phyloP scores from a whole-genome alignment of 1,140 invertebrate species.

The Condylostylus longicornis region DNA sequence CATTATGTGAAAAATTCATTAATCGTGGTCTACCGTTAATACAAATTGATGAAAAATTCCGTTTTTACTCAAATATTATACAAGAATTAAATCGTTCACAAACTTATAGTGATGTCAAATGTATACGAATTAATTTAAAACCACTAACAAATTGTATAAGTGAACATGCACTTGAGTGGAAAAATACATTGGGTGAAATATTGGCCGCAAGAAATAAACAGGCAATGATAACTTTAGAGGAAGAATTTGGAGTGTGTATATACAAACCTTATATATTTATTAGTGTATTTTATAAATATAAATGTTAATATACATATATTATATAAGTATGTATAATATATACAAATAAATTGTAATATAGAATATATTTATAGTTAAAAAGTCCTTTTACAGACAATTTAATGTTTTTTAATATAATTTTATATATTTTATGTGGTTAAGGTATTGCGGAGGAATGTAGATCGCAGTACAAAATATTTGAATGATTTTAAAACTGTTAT shows the following conservation, averaged over 20 bases:
- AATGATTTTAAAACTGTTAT: conserved; percentile 73
- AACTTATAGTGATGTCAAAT: conserved; percentile 43
- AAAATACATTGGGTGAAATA: conserved; percentile 44
- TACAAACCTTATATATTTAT: no score
- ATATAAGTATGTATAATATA: conserved; percentile 21
- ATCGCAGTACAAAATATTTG: conserved; percentile 54
- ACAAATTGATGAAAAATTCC: conserved; percentile 68
- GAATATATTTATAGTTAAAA: neutral
- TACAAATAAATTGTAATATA: neutral
- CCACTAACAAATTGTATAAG: conserved; percentile 47
- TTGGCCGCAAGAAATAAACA: conserved; percentile 41
- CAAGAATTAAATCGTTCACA: conserved; percentile 46
- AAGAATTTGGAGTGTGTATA: conserved; percentile 39
- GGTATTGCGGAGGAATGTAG: conserved; percentile 42
- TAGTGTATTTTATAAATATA: no score
- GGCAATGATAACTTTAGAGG: conserved; percentile 46
- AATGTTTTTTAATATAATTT: conserved; percentile 2
- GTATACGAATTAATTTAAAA: conserved; percentile 50
- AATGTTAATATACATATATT: neutral
- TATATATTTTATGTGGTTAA: conserved; percentile 15
- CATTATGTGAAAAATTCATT: conserved; percentile 59
- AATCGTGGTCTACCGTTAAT: conserved; percentile 50
- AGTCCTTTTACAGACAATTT: neutral
- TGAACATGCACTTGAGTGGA: conserved; percentile 54
- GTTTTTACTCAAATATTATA: conserved; percentile 64